phyloP scores from a whole-genome alignment of 1,140 invertebrate genomes.

The Forficula auricularia region DNA sequence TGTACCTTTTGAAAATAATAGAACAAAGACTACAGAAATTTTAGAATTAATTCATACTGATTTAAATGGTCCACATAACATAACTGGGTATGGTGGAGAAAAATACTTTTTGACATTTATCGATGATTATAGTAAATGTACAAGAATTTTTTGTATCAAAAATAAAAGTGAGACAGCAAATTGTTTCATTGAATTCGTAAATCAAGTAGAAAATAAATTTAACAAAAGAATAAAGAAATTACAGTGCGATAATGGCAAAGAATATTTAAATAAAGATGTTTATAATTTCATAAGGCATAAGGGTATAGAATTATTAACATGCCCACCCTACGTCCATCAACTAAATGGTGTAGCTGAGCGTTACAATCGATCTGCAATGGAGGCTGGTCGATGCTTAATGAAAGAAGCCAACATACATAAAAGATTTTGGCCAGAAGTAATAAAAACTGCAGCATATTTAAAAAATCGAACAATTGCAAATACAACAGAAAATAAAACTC shows the following conservation, averaged over 20 bases:
- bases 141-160: conserved; percentile 21
- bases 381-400: conserved; percentile 8
- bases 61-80: conserved; percentile 22
- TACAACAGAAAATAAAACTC: conserved; percentile 14
- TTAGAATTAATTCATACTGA: conserved; percentile 22
- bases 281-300: conserved; percentile 14
- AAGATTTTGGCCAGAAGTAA: conserved; percentile 21
- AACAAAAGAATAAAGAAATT: conserved; percentile 20
- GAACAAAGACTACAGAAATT: no score
- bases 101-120: conserved; percentile 12
- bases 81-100: conserved; percentile 12
- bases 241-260: conserved; percentile 25
- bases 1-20: no score
- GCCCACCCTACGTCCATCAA: no score
- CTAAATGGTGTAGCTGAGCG: no score
- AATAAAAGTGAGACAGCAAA: conserved; percentile 18
- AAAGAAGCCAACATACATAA: conserved; percentile 14
- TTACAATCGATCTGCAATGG: no score
- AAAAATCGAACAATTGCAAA: conserved; percentile 23
- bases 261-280: conserved; percentile 20
- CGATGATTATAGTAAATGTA: conserved; percentile 23
- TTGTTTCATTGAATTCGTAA: conserved; percentile 15
- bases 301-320: conserved; percentile 12
- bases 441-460: conserved; percentile 17
- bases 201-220: conserved; percentile 14